Evolutionary conservation across 2,888 invertebrate genomes (phyloP).

Genomic region (Acanthoscelides obtectus): DNA sequence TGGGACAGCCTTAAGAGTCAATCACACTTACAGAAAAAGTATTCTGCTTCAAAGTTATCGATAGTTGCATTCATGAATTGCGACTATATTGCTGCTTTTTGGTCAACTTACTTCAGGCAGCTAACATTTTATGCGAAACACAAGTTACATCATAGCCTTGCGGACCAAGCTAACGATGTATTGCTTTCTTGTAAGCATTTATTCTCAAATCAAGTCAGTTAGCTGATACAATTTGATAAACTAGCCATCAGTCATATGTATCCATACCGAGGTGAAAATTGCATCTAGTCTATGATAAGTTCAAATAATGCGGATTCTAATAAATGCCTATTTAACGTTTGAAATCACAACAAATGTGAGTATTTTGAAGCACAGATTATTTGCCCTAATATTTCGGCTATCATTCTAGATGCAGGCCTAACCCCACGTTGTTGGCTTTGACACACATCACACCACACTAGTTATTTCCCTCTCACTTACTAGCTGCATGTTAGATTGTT

Average conservation of each 20-base stretch:
- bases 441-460: conserved; percentile 34
- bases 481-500: conserved; percentile 34
- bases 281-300: not conserved
- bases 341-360: not conserved
- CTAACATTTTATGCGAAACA: too few species aligned
- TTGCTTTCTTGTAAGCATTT: too few species aligned
- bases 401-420: conserved; percentile 5
- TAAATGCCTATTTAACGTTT: not conserved
- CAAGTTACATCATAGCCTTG: too few species aligned
- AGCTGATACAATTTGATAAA: not conserved
- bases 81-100: too few species aligned
- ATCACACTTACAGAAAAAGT: too few species aligned
- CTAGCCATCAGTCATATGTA: not conserved
- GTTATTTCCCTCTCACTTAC: conserved; percentile 29
- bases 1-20: too few species aligned
- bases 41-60: too few species aligned
- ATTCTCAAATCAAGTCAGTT: not conserved
- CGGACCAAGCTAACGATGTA: too few species aligned
- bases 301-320: not conserved
- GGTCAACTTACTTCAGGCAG: too few species aligned
- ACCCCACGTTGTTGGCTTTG: conserved; percentile 33
- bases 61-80: too few species aligned
- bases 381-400: not conserved
- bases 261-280: not conserved
- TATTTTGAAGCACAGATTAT: conserved; percentile 9